A percentile compares a stretch with the other conserved stretches of the same genome.
Evolutionary conservation across 2,888 invertebrate genomes (phyloP).

Genomic region (Stomorhina lunata): DNA sequence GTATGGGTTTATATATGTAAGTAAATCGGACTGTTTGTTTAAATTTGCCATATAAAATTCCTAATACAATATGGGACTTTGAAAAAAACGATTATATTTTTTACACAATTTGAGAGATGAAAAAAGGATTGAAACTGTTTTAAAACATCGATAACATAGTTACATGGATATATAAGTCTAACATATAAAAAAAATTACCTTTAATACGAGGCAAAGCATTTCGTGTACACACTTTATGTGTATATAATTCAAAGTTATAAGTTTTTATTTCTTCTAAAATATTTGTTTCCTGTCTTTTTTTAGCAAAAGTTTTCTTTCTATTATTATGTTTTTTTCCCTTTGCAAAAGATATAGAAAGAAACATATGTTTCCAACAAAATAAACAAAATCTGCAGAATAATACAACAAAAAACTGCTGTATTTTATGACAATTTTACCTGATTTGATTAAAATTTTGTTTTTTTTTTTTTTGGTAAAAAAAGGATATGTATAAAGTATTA

Average conservation of each 20-base stretch:
- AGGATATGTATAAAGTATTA: conserved; percentile 15
- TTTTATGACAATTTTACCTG: conserved; percentile 79
- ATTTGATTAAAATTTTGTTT: conserved; percentile 76
- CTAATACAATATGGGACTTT: no score
- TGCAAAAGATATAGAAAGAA: conserved; percentile 31
- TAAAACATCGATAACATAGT: no score
- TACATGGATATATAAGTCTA: no score
- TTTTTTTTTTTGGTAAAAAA: conserved; percentile 57
- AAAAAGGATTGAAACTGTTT: no score
- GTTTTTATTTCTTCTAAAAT: conserved; percentile 55
- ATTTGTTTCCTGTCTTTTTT: conserved; percentile 47
- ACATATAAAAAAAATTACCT: no score
- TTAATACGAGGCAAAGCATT: no score
- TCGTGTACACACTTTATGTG: conserved; percentile 14
- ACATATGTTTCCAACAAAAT: conserved; percentile 52
- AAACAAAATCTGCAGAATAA: conserved; percentile 41
- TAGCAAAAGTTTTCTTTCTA: conserved; percentile 61
- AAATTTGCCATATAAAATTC: no score
- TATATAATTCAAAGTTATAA: conserved; percentile 49
- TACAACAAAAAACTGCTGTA: conserved; percentile 66
- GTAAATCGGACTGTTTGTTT: no score
- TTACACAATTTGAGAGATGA: no score
- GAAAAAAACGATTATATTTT: no score
- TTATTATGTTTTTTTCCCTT: neutral
- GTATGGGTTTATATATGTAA: no score